Conservation (phyloP, 23 tunicate species). For the Phallusia fumigata region DNA sequence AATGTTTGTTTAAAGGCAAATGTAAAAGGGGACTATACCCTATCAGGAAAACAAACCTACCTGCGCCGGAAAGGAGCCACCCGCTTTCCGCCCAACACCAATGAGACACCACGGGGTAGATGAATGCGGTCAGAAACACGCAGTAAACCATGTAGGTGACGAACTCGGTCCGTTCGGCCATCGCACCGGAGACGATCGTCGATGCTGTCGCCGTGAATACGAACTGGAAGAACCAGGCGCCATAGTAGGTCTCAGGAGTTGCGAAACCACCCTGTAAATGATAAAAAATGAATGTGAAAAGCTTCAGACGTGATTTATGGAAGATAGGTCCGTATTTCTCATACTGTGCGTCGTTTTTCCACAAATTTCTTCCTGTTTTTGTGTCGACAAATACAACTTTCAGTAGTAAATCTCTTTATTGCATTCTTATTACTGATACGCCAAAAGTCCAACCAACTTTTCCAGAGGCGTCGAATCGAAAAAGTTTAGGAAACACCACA, state of each 20-base stretch:
- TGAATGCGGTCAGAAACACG: constrained; percentile 81
- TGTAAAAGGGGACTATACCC: no score
- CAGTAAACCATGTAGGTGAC: constrained; percentile 85
- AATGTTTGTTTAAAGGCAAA: no score
- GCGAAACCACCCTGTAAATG: constrained; percentile 20
- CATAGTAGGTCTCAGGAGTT: constrained; percentile 40
- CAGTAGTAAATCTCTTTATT: no score
- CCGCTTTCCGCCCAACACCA: constrained; percentile 95
- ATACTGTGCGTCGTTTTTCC: no score
- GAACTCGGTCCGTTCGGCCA: constrained; percentile 92
- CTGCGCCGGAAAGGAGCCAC: constrained; percentile 72
- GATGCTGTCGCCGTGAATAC: constrained; percentile 97
- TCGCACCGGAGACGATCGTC: constrained; percentile 91
- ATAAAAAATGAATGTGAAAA: background rate
- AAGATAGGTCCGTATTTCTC: background rate
- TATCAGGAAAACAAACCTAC: background rate
- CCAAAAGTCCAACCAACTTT: no score
- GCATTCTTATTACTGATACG: no score
- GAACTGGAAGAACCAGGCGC: constrained; percentile 84
- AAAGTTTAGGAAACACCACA: no score
- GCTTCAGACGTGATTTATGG: background rate
- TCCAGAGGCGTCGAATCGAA: no score
- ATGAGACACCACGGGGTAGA: constrained; percentile 92
- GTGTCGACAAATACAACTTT: no score
- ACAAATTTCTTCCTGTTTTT: no score